These are phyloP conservation scores for Omphaloscelis lunosa DNA, from an alignment of 2,888 invertebrate genomes.

Conservation along the genomic window DNA sequence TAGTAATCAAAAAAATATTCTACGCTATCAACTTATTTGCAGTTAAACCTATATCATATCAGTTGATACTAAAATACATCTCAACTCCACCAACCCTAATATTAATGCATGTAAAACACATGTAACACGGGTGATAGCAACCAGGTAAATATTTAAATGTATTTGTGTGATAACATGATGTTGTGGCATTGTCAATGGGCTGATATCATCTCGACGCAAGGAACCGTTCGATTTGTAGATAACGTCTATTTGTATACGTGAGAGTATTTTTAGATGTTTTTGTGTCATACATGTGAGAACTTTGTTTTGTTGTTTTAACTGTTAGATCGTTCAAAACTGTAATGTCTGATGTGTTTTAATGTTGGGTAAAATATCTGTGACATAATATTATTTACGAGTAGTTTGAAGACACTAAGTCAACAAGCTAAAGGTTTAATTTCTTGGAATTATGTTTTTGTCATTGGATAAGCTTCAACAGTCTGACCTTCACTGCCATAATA, in stretches of 20 bases:
- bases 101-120: conserved; percentile 81
- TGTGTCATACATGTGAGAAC: conserved; percentile 4
- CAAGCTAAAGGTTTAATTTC: neutral
- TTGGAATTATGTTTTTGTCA: neutral
- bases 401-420: neutral
- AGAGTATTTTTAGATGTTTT: conserved; percentile 42
- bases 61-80: conserved; percentile 21
- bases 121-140: conserved; percentile 72
- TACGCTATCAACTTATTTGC: neutral
- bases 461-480: neutral
- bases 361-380: too few relatives aligned
- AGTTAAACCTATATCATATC: conserved; percentile 1
- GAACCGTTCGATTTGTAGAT: conserved; percentile 59
- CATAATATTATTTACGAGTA: too few relatives aligned
- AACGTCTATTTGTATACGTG: conserved; percentile 48
- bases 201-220: conserved; percentile 67
- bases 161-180: conserved; percentile 81
- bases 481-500: neutral
- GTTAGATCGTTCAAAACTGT: neutral
- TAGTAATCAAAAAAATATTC: neutral
- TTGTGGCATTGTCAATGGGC: conserved; percentile 74
- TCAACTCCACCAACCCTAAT: conserved; percentile 24
- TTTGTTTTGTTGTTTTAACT: neutral
- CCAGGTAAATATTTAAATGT: conserved; percentile 82
- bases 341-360: neutral